Conservation (phyloP, 2,797 vertebrate species). For the Macrochelys suwanniensis region DNA sequence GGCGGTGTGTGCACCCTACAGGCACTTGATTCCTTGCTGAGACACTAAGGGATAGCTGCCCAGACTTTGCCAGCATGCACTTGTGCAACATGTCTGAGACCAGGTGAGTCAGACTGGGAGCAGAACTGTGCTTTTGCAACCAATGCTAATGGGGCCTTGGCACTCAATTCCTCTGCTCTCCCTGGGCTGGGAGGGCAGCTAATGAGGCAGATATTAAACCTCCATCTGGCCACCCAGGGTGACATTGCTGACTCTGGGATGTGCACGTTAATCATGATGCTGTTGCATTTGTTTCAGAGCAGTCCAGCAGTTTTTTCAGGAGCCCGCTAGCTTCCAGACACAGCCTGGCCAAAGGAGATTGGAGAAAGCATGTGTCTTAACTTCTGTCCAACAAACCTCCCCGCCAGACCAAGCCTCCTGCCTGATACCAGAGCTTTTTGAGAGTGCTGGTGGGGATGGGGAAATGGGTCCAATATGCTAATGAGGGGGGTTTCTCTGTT, state of each 20-base stretch:
- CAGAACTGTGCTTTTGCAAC: background rate
- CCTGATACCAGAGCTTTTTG: background rate
- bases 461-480: constrained; percentile 2
- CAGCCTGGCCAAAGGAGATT: background rate
- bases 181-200: background rate
- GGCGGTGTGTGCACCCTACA: background rate
- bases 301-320: background rate
- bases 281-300: background rate
- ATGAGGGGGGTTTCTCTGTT: constrained; percentile 44
- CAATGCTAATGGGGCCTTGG: background rate
- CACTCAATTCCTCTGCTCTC: background rate
- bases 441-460: background rate
- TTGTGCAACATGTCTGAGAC: background rate
- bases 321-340: background rate
- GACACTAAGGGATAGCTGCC: background rate
- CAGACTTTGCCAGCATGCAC: background rate
- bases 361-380: background rate
- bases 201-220: background rate
- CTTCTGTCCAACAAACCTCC: background rate
- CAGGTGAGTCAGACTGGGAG: background rate
- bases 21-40: background rate
- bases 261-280: rapidly evolving
- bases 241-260: background rate
- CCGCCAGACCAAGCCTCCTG: background rate
- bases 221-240: background rate